Evolutionary conservation across 1,140 invertebrate species (phyloP), one percentile per base, ranked within the genome.

Genomic region (Manduca sexta): DNA sequence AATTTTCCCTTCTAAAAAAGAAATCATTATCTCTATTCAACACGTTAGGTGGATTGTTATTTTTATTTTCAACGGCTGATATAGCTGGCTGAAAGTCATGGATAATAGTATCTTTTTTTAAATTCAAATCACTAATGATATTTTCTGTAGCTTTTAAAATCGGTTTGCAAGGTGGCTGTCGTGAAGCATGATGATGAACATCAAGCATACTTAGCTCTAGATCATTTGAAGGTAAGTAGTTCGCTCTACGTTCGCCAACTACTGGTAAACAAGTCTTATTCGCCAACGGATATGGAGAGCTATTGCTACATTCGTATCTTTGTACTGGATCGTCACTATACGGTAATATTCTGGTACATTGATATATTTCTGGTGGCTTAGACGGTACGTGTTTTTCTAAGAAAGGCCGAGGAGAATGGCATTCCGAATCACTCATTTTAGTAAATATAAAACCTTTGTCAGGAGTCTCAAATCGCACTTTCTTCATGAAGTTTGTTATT

Each of bases 401-500:
- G 43, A 71, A 74, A 0, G 78, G 81, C 30, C 81, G 60, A 26
- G 81, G 81, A 26, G 75, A 81, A 43, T 84, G 78, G 48, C 78
- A 83, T 45, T 84, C 81, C 4, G 52, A 51, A 1, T 74, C 65
- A 33, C 64, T 57, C 66, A 80, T 75, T 47, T 49, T 45, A 12
- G 43, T 29, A 31, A 66, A 52, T 40, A 45, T 51, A 35, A 49
- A 43, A 7, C 29, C 26, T 54, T 70, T 74, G 16, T 49, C 46
- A 46, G 72, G 67, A 30, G 68, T 64, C 47, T 74, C 64, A 66
- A 84, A 84, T 2, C 81, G 73, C 55, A 84, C 81, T 61, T 75
- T 82, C 74, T 84, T 84, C 81, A 84, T 84, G 44, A 62, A 62
- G 21, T 1, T n/a, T n/a, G n/a, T n/a, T n/a, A n/a, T n/a, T n/a